Evolutionary conservation across 2,888 invertebrate genomes (phyloP), one percentile per base, ranked within the genome.

Genomic region (Sympetrum striolatum): DNA sequence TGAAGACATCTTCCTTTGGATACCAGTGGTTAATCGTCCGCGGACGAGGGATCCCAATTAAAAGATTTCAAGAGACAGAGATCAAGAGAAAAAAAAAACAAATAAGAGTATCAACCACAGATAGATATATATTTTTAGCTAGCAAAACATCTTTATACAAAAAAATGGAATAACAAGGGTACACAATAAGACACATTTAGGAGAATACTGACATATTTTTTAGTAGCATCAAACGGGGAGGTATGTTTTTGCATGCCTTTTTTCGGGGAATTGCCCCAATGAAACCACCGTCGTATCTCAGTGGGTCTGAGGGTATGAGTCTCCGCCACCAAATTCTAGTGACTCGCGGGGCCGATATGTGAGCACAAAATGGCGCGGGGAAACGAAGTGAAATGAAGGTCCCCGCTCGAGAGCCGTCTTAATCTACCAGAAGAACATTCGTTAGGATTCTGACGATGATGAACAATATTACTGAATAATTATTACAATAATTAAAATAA

Each of bases 171-270:
- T 86, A 86, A 86, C 86, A 86, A 86, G 86, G 86, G 64, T 86
- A 86, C 86, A 86, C 35, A 86, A 86, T 60, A 86, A 86, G 86
- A 86, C 86, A 82, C 82, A 86, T 86, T 86, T 35, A 86, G 60
- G 86, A 60, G 86, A 86, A 86, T 86, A 86, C 86, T 86, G 86
- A 86, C 86, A 86, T 82, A 81, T 86, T 86, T 86, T 80, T 86
- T 60, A 82, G 82, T 82, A 82, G 82, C 53, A 64, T 86, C 86
- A 60, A 86, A 60, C 60, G 60, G 86, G 86, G 86, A 37, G 86
- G n/a, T 37, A 31, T 48, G 44, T 37, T 60, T 60, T 60, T 86
- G 86, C 86, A 86, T 86, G 60, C 86, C 60, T 37, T 64, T 48
- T 60, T 35, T n/a, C 22, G 58, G 86, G 86, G 86, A 37, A n/a